These are phyloP conservation scores for Pachypanchax playfairii DNA, from an alignment of 2,113 vertebrate genomes.

Conservation along the genomic window DNA sequence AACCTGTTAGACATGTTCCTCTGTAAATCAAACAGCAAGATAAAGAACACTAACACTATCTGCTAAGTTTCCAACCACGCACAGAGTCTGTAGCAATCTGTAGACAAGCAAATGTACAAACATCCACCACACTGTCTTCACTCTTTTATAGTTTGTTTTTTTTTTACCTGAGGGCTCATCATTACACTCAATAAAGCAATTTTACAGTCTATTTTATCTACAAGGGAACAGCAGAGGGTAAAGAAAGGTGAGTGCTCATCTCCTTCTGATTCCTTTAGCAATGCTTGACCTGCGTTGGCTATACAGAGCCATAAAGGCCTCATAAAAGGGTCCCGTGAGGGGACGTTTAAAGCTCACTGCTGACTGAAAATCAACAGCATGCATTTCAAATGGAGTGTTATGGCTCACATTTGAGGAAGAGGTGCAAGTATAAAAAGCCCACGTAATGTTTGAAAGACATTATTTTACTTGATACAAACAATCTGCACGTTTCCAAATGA, in stretches of 20 bases:
- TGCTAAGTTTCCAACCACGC: too few relatives aligned
- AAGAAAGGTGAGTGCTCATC: slow-evolving; percentile 58
- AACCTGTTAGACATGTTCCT: not conserved
- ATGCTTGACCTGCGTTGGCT: slow-evolving; percentile 65
- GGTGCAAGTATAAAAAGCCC: too few relatives aligned
- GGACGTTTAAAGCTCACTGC: slow-evolving; percentile 68
- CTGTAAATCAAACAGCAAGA: slow-evolving; percentile 1
- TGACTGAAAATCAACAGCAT: slow-evolving; percentile 73
- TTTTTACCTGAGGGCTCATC: slow-evolving; percentile 72
- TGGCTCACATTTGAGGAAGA: slow-evolving; percentile 35
- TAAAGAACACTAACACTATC: slow-evolving; percentile 9
- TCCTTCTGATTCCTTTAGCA: slow-evolving; percentile 63
- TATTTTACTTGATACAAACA: not conserved
- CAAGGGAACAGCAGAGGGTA: slow-evolving; percentile 40
- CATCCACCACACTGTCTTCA: too few relatives aligned
- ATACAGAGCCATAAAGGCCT: slow-evolving; percentile 62
- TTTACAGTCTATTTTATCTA: slow-evolving; percentile 77
- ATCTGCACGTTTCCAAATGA: not conserved
- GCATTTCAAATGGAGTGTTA: slow-evolving; percentile 70
- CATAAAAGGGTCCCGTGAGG: slow-evolving; percentile 70
- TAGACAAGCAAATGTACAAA: slow-evolving; percentile 13
- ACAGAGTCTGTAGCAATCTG: slow-evolving; percentile 7
- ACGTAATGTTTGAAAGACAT: not conserved
- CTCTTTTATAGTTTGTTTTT: too few relatives aligned
- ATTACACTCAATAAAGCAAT: slow-evolving; percentile 82